These are phyloP conservation scores for Rhimphoctona megacephalus DNA, from an alignment of 2,888 invertebrate genomes.

Conservation along the genomic window DNA sequence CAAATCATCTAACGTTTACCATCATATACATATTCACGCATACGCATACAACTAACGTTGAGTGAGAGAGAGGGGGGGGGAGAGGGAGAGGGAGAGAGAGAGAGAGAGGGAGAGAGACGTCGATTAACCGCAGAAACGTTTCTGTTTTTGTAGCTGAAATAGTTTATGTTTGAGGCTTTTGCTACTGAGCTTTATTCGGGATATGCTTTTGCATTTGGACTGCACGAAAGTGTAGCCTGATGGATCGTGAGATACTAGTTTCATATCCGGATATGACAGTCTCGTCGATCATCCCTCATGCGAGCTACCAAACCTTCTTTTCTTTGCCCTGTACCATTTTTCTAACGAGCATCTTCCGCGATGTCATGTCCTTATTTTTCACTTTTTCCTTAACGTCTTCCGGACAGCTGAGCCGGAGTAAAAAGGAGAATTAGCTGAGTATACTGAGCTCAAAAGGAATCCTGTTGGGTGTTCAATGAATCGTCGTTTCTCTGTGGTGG, in stretches of 20 bases:
- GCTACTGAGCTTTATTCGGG: background rate
- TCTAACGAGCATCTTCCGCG: slow-evolving; percentile 32
- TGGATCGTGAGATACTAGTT: slow-evolving; percentile 55
- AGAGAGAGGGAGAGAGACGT: slow-evolving; percentile 23
- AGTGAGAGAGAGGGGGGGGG: background rate
- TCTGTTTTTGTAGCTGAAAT: slow-evolving; percentile 34
- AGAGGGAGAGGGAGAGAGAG: slow-evolving; percentile 30
- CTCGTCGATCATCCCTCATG: slow-evolving; percentile 62
- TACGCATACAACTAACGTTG: background rate
- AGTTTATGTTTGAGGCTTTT: slow-evolving; percentile 3
- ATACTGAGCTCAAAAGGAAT: slow-evolving; percentile 1
- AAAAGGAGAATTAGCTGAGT: slow-evolving; percentile 27
- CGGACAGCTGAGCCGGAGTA: background rate
- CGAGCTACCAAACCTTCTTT: slow-evolving; percentile 5
- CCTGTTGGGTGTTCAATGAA: background rate
- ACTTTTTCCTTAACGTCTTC: slow-evolving; percentile 19
- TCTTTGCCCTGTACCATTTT: slow-evolving; percentile 10
- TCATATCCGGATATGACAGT: slow-evolving; percentile 55
- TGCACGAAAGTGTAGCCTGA: slow-evolving; percentile 46
- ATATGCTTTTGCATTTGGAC: slow-evolving; percentile 6
- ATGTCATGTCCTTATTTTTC: slow-evolving; percentile 29
- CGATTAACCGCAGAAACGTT: slow-evolving; percentile 53
- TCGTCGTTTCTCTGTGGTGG: slow-evolving; percentile 11
- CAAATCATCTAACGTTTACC: slow-evolving; percentile 8
- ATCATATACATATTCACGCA: slow-evolving; percentile 7